A percentile compares a stretch with the other conserved stretches of the same genome.
These are phyloP conservation scores for Panthera tigris DNA, from an alignment of 2,113 vertebrate genomes.

Conservation along the genomic window DNA sequence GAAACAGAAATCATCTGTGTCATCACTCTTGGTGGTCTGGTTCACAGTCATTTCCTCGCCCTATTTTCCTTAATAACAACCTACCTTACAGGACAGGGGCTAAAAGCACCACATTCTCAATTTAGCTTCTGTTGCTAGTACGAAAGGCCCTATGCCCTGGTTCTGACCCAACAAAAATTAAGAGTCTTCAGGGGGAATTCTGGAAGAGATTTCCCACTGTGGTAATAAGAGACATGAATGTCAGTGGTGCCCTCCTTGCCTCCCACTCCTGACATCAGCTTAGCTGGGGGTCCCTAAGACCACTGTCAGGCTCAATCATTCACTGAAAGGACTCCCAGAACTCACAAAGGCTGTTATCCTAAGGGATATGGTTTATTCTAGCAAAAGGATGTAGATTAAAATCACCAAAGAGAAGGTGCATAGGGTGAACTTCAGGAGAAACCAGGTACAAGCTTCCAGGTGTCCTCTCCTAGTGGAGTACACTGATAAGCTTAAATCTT, in stretches of 20 bases:
- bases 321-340: neutral
- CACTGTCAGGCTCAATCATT: neutral
- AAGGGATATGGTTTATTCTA: neutral
- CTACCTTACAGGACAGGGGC: neutral
- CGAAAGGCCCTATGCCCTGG: neutral
- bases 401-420: neutral
- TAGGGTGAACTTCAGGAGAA: neutral
- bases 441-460: neutral
- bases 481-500: neutral
- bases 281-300: neutral
- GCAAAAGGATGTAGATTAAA: neutral
- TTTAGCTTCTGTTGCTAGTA: neutral
- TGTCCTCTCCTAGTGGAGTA: neutral
- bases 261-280: neutral
- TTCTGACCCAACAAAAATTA: neutral
- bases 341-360: neutral
- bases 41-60: neutral
- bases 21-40: neutral
- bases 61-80: neutral
- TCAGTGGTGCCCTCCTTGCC: neutral
- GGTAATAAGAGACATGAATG: neutral
- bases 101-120: neutral
- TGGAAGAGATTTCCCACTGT: neutral
- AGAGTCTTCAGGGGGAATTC: neutral
- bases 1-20: neutral